Conservation (phyloP, 2,113 vertebrate genomes). For the Cryptomyrus ogoouensis region DNA sequence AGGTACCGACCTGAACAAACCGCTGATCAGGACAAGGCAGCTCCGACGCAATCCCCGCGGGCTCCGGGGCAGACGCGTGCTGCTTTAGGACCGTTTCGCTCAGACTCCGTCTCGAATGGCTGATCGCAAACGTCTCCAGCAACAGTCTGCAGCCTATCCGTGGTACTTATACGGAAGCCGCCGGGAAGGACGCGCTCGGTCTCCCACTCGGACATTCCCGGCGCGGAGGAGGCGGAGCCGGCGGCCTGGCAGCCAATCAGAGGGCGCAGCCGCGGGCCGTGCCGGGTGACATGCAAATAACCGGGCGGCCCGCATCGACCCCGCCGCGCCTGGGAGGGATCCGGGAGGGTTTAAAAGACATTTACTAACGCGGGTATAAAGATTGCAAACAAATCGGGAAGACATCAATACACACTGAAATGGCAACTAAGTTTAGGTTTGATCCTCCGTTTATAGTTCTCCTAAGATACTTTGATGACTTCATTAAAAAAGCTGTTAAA, state of each 20-base stretch:
- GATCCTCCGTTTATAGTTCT: not conserved
- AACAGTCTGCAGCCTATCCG: not conserved
- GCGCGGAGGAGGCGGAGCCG: no score
- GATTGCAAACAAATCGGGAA: not conserved
- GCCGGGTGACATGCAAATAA: not conserved
- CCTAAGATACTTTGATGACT: not conserved
- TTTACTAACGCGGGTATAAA: not conserved
- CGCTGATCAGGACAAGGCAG: not conserved
- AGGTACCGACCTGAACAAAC: not conserved
- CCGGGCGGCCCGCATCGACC: not conserved
- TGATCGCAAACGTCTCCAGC: not conserved
- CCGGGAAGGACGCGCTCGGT: not conserved
- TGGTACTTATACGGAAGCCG: slow-evolving; percentile 1
- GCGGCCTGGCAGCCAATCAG: not conserved
- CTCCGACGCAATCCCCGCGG: not conserved
- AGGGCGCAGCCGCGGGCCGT: no score
- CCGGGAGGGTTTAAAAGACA: not conserved
- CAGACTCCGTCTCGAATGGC: not conserved
- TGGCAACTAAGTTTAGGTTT: not conserved
- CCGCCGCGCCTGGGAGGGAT: not conserved
- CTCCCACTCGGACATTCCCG: not conserved
- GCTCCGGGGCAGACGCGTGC: not conserved
- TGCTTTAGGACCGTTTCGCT: not conserved
- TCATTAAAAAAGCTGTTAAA: not conserved
- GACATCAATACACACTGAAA: not conserved